Conservation (phyloP, 2,797 vertebrate species). For the Sternarchorhynchus goeldii region DNA sequence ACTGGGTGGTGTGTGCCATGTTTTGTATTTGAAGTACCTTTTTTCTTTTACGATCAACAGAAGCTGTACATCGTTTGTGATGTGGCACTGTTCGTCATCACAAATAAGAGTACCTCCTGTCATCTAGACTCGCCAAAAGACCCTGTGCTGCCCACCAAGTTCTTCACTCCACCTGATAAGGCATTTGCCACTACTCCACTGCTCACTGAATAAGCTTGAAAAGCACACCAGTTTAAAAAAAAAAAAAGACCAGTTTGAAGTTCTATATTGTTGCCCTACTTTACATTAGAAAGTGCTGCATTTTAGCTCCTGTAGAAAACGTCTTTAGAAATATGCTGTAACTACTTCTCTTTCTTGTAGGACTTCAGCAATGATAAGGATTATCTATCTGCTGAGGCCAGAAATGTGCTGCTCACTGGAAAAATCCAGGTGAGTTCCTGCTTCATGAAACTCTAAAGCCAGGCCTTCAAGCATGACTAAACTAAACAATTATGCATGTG, state of each 20-base stretch:
- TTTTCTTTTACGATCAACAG: slow-evolving; percentile 68
- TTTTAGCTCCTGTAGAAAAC: no score
- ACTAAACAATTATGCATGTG: no score
- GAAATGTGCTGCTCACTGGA: slow-evolving; percentile 91
- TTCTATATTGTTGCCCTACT: no score
- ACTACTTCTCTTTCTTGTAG: slow-evolving; percentile 64
- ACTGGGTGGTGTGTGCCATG: not conserved
- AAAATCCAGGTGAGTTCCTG: slow-evolving; percentile 80
- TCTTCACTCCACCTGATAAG: slow-evolving; percentile 96
- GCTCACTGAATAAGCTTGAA: slow-evolving; percentile 27
- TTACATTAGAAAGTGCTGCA: no score
- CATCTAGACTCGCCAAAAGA: slow-evolving; percentile 95
- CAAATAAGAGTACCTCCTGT: slow-evolving; percentile 96
- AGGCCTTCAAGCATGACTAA: no score
- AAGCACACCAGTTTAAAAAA: not conserved
- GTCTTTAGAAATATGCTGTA: no score
- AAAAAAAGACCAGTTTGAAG: no score
- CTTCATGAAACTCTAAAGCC: not conserved
- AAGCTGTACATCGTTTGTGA: slow-evolving; percentile 98
- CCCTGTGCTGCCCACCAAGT: slow-evolving; percentile 90
- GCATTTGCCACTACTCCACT: slow-evolving; percentile 61
- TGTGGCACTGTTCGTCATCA: slow-evolving; percentile 95
- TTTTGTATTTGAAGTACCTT: not conserved
- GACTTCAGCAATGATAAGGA: slow-evolving; percentile 96
- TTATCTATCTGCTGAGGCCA: slow-evolving; percentile 89